Base-by-base conservation (phyloP, 2,888 invertebrate genomes). In the Torymus aiolomorphi region DNA sequence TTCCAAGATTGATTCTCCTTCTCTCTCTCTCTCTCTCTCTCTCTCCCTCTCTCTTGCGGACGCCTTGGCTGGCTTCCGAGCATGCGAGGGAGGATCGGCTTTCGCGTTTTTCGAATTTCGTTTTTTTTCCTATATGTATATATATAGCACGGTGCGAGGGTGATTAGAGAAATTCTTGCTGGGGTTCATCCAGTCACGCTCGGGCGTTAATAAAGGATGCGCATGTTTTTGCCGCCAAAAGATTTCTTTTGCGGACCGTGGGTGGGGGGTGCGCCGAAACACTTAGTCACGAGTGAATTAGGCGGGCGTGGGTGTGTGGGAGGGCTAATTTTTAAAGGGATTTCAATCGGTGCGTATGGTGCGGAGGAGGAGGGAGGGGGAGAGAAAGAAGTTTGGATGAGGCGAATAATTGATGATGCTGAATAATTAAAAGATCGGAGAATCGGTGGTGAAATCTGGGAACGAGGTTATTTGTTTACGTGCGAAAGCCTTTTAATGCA, bases 1-100 rank as follows among this genome's bases (percentile, higher is more conserved):
- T 79, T 70, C 70, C 76, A 80, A 76, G 80, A 76, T 80, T 80
- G 69, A 79, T 77, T 73, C 80, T 79, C 69, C 31, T 51, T 24
- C 49, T 49, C 69, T 72, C 49, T 69, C n/a, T 63, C 49, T 61
- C 20, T 63, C 14, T 31, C 59, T 76, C 61, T 52, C 51, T 49
- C 51, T 31, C 49, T 2, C 24, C 61, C 2, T 18, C 80, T 42
- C 5, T 42, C 8, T 8, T 42, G 42, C 8, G 42, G 42, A 8
- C 8, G 42, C 42, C 42, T 42, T 42, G 42, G 42, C 8, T 42
- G 42, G 42, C 42, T 42, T 42, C 42, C 42, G 42, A 42, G 20
- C 20, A 20, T 1, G 20, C 20, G 2, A 20, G 42, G 42, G 42
- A 42, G 42, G 42, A 20, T 73, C 62, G 51, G 8, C 20, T 18